These are phyloP conservation scores for Antheraea pernyi DNA, from an alignment of 1,140 invertebrate genomes.

Conservation along the genomic window DNA sequence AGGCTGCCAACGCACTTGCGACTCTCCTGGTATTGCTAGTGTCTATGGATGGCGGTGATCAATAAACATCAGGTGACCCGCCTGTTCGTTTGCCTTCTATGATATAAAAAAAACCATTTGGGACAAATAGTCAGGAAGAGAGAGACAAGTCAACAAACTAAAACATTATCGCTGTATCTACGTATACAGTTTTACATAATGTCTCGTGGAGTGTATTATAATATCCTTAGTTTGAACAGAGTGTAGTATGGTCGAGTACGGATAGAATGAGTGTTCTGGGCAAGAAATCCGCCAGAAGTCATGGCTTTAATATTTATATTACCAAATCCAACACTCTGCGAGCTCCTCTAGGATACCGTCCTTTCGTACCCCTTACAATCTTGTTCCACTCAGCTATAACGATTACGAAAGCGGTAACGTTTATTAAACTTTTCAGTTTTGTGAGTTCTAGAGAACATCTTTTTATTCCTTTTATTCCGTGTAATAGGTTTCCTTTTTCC, in stretches of 20 bases:
- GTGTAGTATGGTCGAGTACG: background rate
- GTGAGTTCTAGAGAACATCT: background rate
- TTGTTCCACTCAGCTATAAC: slow-evolving; percentile 20
- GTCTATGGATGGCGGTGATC: too few species aligned
- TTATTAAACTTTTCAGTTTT: slow-evolving; percentile 24
- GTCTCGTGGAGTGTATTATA: background rate
- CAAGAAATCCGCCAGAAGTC: slow-evolving; percentile 6
- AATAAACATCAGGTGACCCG: too few species aligned
- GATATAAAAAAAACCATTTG: too few species aligned
- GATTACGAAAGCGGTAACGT: slow-evolving; percentile 25
- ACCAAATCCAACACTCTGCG: slow-evolving; percentile 20
- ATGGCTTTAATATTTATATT: slow-evolving; percentile 21
- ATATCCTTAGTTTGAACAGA: background rate
- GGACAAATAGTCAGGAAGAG: too few species aligned
- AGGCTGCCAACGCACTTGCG: too few species aligned
- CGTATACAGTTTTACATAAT: background rate
- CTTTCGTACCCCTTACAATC: slow-evolving; percentile 19
- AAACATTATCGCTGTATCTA: background rate
- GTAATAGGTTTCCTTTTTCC: slow-evolving; percentile 6
- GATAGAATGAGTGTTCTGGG: background rate
- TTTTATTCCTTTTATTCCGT: slow-evolving; percentile 12
- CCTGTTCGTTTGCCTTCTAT: too few species aligned
- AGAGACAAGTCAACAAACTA: background rate
- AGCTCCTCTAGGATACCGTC: slow-evolving; percentile 12
- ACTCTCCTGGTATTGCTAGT: too few species aligned